Conservation (phyloP, 2,113 vertebrate genomes). For the Indicator maculatus region DNA sequence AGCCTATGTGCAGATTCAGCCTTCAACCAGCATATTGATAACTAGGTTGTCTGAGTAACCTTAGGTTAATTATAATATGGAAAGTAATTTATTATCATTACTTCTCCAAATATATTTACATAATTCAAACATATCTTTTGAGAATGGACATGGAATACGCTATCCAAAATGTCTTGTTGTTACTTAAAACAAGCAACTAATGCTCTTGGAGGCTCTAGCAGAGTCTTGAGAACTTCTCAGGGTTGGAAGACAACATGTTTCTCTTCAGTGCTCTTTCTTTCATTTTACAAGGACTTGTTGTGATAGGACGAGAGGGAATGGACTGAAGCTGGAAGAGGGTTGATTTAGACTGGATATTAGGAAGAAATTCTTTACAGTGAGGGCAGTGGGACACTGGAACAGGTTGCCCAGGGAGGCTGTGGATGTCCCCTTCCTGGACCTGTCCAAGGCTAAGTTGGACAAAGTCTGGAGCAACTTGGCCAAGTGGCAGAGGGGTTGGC, state of each 20-base stretch:
- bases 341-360: too few relatives aligned
- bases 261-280: not conserved
- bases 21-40: not conserved
- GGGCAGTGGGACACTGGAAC: too few relatives aligned
- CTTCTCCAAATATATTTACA: not conserved
- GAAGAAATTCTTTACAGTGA: too few relatives aligned
- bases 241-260: not conserved
- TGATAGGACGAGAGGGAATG: too few relatives aligned
- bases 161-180: not conserved
- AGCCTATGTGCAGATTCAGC: too few relatives aligned
- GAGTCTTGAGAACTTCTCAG: not conserved
- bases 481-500: too few relatives aligned
- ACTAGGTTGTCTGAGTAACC: slow-evolving; percentile 36
- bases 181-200: not conserved
- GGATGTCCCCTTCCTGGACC: too few relatives aligned
- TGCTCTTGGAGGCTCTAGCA: not conserved
- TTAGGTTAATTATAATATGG: not conserved
- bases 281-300: too few relatives aligned
- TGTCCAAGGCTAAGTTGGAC: too few relatives aligned
- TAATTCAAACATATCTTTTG: not conserved
- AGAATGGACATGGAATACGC: not conserved
- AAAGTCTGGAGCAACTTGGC: too few relatives aligned
- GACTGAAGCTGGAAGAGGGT: too few relatives aligned
- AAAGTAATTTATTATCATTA: not conserved
- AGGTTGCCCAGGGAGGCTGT: too few relatives aligned